phyloP scores from a whole-genome alignment of 2,113 vertebrate species.

The Pangasianodon gigas region DNA sequence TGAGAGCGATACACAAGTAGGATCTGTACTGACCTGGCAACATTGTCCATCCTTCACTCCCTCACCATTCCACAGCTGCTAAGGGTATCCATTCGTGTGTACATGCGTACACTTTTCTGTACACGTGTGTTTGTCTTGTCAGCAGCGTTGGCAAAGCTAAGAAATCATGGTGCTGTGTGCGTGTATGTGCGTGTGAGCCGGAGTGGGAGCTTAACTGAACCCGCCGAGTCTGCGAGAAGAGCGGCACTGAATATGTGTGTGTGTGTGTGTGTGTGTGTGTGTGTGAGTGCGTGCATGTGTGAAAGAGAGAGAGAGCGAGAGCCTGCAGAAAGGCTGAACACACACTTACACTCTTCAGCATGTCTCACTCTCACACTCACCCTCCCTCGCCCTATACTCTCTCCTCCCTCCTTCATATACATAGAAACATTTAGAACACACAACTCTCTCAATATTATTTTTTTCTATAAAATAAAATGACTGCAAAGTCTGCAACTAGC shows the following conservation, averaged over 20 bases:
- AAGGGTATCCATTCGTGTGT: conserved; percentile 33
- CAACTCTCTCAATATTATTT: background rate
- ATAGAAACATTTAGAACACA: conserved; percentile 11
- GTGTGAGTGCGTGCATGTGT: conserved; percentile 8
- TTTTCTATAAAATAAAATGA: background rate
- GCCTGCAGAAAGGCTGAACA: conserved; percentile 41
- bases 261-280: conserved; percentile 7
- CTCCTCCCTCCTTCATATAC: background rate
- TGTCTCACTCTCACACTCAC: conserved; percentile 40
- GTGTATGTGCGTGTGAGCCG: background rate
- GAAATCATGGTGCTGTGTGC: conserved; percentile 49
- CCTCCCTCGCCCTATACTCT: conserved; percentile 29
- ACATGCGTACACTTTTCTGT: conserved; percentile 18
- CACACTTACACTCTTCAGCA: conserved; percentile 32
- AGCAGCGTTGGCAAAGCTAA: conserved; percentile 24
- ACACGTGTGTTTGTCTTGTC: conserved; percentile 16
- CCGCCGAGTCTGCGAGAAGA: conserved; percentile 16
- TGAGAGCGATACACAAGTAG: conserved; percentile 1
- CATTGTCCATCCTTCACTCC: conserved; percentile 63
- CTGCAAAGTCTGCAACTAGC: background rate
- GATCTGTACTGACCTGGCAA: conserved; percentile 62
- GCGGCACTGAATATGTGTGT: conserved; percentile 21
- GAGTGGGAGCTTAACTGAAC: conserved; percentile 25
- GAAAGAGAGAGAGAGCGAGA: background rate
- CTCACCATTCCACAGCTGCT: conserved; percentile 49